Base-by-base conservation (phyloP, 2,888 invertebrate genomes). In the Laspeyria flexula region DNA sequence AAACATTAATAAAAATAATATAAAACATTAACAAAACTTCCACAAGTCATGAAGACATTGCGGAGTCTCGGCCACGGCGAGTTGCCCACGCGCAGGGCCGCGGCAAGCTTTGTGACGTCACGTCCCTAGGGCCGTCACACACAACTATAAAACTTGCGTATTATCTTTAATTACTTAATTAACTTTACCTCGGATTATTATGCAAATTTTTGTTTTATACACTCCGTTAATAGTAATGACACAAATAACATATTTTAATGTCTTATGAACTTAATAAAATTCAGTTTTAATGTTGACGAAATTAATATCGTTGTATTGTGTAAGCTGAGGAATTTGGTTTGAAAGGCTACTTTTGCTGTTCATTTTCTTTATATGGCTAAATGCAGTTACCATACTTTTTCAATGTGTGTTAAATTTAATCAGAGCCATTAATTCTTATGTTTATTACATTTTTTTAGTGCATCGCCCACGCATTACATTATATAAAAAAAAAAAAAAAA, bases 61-160 rank as follows among this genome's bases (percentile, higher is more conserved):
- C 69, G 15, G 31, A 43, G 51, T 50, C 41, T 43, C 37, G 53
- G 48, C 33, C 41, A 42, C 37, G 53, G 48, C 33, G 49, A 48
- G 49, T 30, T 54, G 55, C 63, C 35, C 62, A 49, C 53, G 60
- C 57, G 52, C 52, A 48, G n/a, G n/a, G n/a, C n/a, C 23, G 53
- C 67, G 70, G 67, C 57, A 1, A 10, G 31, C 64, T 68, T 70
- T 68, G 60, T 63, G 47, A 44, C 39, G 38, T 38, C 29, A 34
- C 21, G 12, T n/a, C 7, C 9, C 37, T 38, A 68, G 67, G 67
- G 67, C 45, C 66, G 60, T 21, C 40, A n/a, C 34, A 29, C 27
- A 10, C 15, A 9, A 37, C 16, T 11, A 29, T 35, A 35, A 29
- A 33, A 43, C 16, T 21, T 3, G 10, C 35, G 34, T 57, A 42